Evolutionary conservation across 1,140 invertebrate species (phyloP).

Genomic region (Ips nitidus): DNA sequence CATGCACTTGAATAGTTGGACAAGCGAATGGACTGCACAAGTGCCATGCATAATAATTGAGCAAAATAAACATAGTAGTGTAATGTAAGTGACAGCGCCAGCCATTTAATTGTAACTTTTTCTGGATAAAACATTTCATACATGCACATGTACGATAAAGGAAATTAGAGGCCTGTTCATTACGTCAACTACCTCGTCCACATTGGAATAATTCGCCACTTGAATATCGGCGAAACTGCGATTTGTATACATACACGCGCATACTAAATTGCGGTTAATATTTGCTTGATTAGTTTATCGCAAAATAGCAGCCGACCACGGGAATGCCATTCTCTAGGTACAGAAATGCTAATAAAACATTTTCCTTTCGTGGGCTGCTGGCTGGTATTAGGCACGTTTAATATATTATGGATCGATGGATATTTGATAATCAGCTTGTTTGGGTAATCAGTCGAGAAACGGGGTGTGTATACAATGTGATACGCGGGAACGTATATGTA

Average conservation of each 20-base stretch:
- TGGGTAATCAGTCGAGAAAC: not conserved
- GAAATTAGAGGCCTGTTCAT: not conserved
- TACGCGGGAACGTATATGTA: not conserved
- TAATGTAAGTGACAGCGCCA: too few species aligned
- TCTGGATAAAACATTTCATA: too few species aligned
- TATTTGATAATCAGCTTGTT: not conserved
- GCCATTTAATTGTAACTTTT: too few species aligned
- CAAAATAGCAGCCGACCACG: not conserved
- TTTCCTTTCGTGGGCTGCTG: not conserved
- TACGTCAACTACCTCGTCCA: not conserved
- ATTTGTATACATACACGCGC: slow-evolving; percentile 4
- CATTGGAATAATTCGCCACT: not conserved
- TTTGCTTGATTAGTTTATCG: slow-evolving; percentile 6
- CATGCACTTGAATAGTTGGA: too few species aligned
- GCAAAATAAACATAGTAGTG: too few species aligned
- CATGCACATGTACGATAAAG: too few species aligned
- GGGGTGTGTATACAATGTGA: not conserved
- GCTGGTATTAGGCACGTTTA: too few species aligned
- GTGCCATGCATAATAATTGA: too few species aligned
- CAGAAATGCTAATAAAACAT: not conserved
- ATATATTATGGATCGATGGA: too few species aligned
- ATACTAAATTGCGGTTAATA: slow-evolving; percentile 1
- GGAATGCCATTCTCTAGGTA: not conserved
- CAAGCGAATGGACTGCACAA: too few species aligned
- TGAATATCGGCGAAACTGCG: not conserved